These are phyloP conservation scores for Eucidaris tribuloides DNA, from an alignment of 35 echinoderm and acorn worm species.

Conservation along the genomic window DNA sequence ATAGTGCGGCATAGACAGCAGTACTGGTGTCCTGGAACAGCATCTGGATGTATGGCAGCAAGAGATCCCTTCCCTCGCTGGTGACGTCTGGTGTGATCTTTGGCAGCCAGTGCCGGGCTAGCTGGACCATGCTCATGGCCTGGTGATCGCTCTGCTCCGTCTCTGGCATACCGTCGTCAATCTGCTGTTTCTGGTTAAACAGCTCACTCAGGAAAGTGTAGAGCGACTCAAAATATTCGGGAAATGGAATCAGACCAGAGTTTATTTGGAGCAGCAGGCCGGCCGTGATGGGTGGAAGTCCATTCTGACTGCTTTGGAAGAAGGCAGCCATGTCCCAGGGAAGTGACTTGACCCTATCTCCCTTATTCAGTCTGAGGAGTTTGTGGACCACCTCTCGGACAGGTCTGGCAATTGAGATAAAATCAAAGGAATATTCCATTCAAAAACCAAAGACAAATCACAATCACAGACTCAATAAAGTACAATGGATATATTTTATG, in stretches of 20 bases:
- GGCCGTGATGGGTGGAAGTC: constrained; percentile 26
- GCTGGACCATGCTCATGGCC: constrained; percentile 65
- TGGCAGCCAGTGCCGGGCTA: constrained; percentile 50
- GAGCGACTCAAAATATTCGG: constrained; percentile 59
- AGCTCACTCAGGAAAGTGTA: constrained; percentile 76
- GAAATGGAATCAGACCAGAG: constrained; percentile 70
- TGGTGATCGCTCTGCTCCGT: constrained; percentile 13
- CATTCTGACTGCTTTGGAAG: constrained; percentile 8
- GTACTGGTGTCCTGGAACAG: constrained; percentile 69
- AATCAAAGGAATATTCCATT: too few species aligned
- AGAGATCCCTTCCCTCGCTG: constrained; percentile 72
- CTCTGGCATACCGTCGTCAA: not conserved
- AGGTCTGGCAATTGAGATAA: too few species aligned
- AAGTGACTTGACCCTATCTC: not conserved
- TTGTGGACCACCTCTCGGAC: constrained; percentile 41
- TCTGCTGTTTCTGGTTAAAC: not conserved
- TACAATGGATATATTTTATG: too few species aligned
- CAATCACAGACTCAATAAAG: too few species aligned
- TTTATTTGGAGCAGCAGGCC: constrained; percentile 69
- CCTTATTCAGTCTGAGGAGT: constrained; percentile 55
- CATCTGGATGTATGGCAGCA: constrained; percentile 69
- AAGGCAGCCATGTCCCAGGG: constrained; percentile 20
- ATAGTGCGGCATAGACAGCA: constrained; percentile 51
- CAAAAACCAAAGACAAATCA: too few species aligned
- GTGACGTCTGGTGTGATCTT: constrained; percentile 44